Evolutionary conservation across 2,113 vertebrate genomes (phyloP).

Genomic region (Apistogramma diplotaenia): DNA sequence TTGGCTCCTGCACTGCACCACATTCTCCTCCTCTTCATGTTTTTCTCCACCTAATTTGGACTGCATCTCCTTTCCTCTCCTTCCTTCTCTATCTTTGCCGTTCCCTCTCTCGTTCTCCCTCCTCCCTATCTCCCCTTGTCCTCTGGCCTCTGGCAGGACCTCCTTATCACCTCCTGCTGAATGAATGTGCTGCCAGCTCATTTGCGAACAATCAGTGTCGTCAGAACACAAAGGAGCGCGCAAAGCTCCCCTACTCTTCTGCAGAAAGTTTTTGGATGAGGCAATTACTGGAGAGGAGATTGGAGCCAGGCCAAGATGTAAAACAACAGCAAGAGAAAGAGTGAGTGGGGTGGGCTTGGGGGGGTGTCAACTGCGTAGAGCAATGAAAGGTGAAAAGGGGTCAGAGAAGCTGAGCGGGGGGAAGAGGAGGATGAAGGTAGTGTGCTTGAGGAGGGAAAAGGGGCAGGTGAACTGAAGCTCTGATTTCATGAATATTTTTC

Average conservation of each 20-base stretch:
- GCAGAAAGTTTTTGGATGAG: conserved; percentile 54
- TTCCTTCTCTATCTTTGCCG: background rate
- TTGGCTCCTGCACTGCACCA: background rate
- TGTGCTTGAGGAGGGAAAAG: background rate
- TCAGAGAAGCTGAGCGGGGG: background rate
- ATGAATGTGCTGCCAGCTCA: conserved; percentile 58
- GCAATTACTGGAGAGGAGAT: conserved; percentile 65
- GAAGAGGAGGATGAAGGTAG: background rate
- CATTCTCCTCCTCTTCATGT: background rate
- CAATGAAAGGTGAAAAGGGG: background rate
- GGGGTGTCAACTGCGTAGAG: background rate
- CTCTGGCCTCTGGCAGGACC: conserved; percentile 32
- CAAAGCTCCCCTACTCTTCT: conserved; percentile 50
- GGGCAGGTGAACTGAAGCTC: background rate
- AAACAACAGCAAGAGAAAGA: conserved; percentile 14
- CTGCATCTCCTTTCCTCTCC: background rate
- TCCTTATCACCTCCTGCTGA: conserved; percentile 59
- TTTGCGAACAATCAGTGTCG: conserved; percentile 67
- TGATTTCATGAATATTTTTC: conserved; percentile 48
- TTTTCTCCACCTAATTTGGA: background rate
- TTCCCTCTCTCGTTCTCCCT: background rate
- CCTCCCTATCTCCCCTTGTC: conserved; percentile 15
- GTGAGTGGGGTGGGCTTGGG: background rate
- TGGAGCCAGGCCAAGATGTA: conserved; percentile 47
- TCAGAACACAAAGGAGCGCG: conserved; percentile 62